Evolutionary conservation across 2,797 vertebrate genomes (phyloP).

Genomic region (Phalloptychus januarius): DNA sequence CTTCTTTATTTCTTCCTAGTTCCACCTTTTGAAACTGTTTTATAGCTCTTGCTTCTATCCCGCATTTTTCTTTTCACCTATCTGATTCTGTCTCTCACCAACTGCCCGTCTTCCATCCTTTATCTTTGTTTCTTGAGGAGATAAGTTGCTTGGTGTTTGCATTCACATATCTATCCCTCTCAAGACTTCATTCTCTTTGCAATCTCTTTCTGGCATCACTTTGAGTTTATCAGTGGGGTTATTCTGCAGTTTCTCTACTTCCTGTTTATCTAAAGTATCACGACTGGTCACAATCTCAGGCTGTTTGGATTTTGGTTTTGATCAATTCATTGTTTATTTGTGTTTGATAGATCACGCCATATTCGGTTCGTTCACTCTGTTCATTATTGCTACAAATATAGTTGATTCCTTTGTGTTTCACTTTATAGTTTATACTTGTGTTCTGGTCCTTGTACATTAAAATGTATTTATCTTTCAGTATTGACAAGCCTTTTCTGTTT

Average conservation of each 20-base stretch:
- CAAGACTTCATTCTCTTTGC: slow-evolving; percentile 41
- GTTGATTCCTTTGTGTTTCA: background rate
- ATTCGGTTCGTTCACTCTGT: background rate
- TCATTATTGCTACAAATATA: background rate
- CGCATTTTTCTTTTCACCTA: slow-evolving; percentile 13
- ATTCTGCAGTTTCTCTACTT: slow-evolving; percentile 23
- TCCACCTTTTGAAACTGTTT: slow-evolving; percentile 23
- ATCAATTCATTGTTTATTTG: background rate
- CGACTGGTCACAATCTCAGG: background rate
- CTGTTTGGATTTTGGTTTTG: background rate
- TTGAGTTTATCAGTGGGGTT: slow-evolving; percentile 51
- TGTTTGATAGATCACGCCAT: background rate
- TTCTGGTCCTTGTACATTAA: background rate
- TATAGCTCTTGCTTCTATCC: slow-evolving; percentile 25
- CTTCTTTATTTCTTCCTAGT: slow-evolving; percentile 21
- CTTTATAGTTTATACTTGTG: background rate
- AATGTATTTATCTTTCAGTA: background rate
- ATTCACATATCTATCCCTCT: slow-evolving; percentile 61
- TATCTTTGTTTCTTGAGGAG: slow-evolving; percentile 47
- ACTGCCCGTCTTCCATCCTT: slow-evolving; percentile 38
- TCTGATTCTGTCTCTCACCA: slow-evolving; percentile 49
- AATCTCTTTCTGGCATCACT: slow-evolving; percentile 56
- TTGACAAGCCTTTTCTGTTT: background rate
- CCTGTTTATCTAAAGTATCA: slow-evolving; percentile 1
- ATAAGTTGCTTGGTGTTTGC: slow-evolving; percentile 63